These are phyloP conservation scores for Sepiola atlantica DNA, from an alignment of 2,888 invertebrate species.

Conservation along the genomic window DNA sequence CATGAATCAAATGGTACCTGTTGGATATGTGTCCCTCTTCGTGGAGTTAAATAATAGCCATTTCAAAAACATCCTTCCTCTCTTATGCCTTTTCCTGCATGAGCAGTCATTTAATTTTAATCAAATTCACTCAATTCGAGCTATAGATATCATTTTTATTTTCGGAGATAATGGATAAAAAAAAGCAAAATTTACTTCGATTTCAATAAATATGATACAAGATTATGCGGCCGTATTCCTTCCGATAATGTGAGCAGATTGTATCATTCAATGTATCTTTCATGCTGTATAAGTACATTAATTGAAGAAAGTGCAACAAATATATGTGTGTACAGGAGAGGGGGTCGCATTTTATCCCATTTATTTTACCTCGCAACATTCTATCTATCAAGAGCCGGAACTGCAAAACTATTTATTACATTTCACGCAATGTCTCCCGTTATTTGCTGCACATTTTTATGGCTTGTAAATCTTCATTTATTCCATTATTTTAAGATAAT, in stretches of 20 bases:
- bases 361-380: neutral
- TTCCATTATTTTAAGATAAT: neutral
- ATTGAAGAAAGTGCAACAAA: neutral
- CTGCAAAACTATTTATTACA: neutral
- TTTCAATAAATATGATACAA: neutral
- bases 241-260: neutral
- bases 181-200: neutral
- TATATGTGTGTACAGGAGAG: neutral
- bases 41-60: too few relatives aligned
- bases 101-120: neutral
- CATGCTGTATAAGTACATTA: neutral
- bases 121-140: neutral
- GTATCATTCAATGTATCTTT: neutral
- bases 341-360: neutral
- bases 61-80: too few relatives aligned
- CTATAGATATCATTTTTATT: neutral
- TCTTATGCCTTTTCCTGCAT: neutral
- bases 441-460: neutral
- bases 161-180: neutral
- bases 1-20: too few relatives aligned
- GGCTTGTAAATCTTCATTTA: neutral
- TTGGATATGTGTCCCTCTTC: too few relatives aligned
- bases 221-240: neutral
- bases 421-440: neutral
- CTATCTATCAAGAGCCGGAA: neutral